Conservation (phyloP, 30 jellyfish, hydroid and myxozoan species). For the Aurelia aurita region DNA sequence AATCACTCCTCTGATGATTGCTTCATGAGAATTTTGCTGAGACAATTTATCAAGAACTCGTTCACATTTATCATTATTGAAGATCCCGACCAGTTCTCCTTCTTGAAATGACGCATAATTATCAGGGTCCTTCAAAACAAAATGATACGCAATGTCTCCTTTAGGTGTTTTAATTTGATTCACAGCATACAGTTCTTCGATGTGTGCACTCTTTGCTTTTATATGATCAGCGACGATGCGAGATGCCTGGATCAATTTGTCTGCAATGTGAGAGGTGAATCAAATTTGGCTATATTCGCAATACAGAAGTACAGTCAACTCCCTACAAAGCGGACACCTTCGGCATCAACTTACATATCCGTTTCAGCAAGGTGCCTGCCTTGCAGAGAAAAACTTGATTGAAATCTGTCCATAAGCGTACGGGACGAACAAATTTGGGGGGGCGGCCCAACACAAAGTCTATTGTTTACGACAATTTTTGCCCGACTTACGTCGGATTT, state of each 20-base stretch:
- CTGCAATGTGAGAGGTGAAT: neutral
- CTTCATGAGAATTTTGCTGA: constrained; percentile 14
- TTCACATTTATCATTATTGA: constrained; percentile 1
- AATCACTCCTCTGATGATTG: constrained; percentile 21
- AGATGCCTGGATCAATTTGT: constrained; percentile 2
- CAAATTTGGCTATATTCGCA: too few species aligned
- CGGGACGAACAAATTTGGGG: too few species aligned
- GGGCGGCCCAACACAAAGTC: too few species aligned
- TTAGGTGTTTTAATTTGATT: constrained; percentile 32
- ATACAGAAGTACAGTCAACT: too few species aligned
- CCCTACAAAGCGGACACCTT: too few species aligned
- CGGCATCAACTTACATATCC: too few species aligned
- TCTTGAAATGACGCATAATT: constrained; percentile 32
- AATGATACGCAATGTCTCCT: constrained; percentile 72
- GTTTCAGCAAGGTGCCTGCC: too few species aligned
- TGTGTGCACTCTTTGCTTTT: constrained; percentile 1
- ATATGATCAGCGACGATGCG: neutral
- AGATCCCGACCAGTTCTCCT: constrained; percentile 70
- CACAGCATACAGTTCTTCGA: constrained; percentile 17
- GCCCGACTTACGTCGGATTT: too few species aligned
- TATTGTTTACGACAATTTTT: too few species aligned
- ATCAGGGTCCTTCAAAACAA: neutral
- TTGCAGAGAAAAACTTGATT: too few species aligned
- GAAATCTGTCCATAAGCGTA: too few species aligned
- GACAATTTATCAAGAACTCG: constrained; percentile 29